Base-by-base conservation (phyloP, 2,113 vertebrate genomes). In the Panthera tigris region DNA sequence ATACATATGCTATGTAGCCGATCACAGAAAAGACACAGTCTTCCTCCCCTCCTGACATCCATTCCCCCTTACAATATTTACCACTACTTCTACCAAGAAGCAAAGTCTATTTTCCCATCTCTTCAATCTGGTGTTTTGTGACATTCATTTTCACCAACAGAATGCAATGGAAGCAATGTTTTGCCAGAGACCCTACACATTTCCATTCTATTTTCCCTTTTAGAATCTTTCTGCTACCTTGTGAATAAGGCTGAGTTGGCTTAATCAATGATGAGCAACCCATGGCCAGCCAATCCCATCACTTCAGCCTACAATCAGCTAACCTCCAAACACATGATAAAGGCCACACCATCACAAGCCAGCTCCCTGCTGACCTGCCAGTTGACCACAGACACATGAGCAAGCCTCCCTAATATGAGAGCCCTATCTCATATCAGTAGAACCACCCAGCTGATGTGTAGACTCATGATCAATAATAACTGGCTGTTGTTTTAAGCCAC, bases 241-340 rank as follows among this genome's bases (percentile, higher is more conserved):
- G 39, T 73, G 31, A 79, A 41, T 78, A 95, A 91, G 65, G 86
- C 78, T 82, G 33, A 63, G 45, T 86, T 63, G 66, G 68, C 7
- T 76, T 73, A 74, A 14, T 7, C 31, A 65, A 25, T 13, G 4
- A 80, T 68, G 74, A 93, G 69, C 57, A 80, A 83, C 36, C 19
- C 52, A 83, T 12, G 65, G 36, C 18, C 78, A 89, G 92, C 79
- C 92, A 89, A 41, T 36, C n/a, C 82, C 39, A 33, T 2, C 0
- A 4, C 18, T 86, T 83, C 76, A 57, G 23, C 66, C 97, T 45
- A 16, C 73, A 97, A 73, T 91, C 91, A 94, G 74, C 83, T 48
- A 73, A 36, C 52, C 55, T 18, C 79, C 55, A 95, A 91, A 85
- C 95, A 33, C 65, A 61, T 89, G 76, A 96, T 85, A 93, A 94